These are phyloP conservation scores for Bufo bufo DNA, from an alignment of 2,113 vertebrate genomes.

Conservation along the genomic window DNA sequence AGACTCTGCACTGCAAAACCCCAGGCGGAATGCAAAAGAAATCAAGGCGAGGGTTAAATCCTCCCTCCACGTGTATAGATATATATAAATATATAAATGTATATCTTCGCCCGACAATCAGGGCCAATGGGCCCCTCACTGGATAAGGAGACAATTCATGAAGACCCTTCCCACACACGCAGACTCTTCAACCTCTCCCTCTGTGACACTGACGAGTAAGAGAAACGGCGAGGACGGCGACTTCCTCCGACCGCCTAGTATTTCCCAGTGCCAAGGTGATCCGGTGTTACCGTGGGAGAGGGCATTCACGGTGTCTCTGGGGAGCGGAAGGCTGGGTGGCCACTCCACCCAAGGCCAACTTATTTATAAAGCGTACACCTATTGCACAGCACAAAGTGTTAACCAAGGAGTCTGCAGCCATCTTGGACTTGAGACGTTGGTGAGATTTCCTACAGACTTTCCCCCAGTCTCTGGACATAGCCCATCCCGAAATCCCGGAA, in stretches of 20 bases:
- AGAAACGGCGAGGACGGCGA: neutral
- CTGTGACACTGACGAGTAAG: neutral
- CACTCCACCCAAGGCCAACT: neutral
- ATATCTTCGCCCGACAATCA: constrained; percentile 71
- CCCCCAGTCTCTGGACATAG: neutral
- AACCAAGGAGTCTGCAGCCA: constrained; percentile 3
- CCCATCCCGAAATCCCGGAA: constrained; percentile 3
- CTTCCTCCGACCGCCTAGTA: neutral
- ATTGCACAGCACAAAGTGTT: constrained; percentile 41
- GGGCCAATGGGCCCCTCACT: constrained; percentile 36
- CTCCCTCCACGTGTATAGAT: constrained; percentile 73
- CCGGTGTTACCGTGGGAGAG: neutral
- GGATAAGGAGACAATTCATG: neutral
- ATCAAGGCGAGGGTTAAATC: constrained; percentile 61
- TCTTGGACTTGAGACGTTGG: constrained; percentile 26
- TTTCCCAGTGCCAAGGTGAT: constrained; percentile 23
- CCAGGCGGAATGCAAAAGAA: constrained; percentile 56
- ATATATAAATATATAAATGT: constrained; percentile 65
- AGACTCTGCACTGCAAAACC: constrained; percentile 58
- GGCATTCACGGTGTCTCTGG: neutral
- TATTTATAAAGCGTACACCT: constrained; percentile 47
- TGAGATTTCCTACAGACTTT: constrained; percentile 17
- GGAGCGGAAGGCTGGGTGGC: constrained; percentile 2
- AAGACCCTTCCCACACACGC: constrained; percentile 50
- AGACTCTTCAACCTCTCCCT: constrained; percentile 51